Percentiles rank a stretch among this genome's conserved stretches.
Conservation (phyloP, 2,797 vertebrate genomes). For the Hippopotamyrus pictus region DNA sequence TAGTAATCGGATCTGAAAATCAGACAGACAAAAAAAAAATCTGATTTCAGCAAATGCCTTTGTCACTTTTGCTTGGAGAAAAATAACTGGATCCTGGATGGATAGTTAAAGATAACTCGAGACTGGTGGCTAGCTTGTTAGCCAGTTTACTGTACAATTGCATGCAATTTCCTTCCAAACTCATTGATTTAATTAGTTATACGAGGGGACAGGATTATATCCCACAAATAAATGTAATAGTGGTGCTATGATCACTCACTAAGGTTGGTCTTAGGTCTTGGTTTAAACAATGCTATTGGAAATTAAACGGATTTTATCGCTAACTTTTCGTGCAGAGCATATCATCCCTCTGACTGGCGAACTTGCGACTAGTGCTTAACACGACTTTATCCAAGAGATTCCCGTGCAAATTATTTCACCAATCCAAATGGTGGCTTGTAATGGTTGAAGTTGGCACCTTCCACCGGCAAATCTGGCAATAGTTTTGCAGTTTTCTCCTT, state of each 20-base stretch:
- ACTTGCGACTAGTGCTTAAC: neutral
- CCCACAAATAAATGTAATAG: neutral
- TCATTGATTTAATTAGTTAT: neutral
- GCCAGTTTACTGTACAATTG: neutral
- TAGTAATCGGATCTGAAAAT: neutral
- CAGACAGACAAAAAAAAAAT: neutral
- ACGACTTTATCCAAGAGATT: neutral
- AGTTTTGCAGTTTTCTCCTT: neutral
- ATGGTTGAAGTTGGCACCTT: neutral
- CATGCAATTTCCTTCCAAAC: neutral
- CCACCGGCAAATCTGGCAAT: neutral
- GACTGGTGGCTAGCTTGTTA: conserved; percentile 24
- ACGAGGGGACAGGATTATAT: neutral
- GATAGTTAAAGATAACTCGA: neutral
- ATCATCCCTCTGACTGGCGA: neutral
- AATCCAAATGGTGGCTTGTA: neutral
- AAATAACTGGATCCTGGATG: neutral
- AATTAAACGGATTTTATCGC: neutral
- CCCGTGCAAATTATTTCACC: neutral
- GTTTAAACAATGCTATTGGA: neutral
- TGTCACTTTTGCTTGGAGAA: neutral
- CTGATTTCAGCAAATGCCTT: neutral
- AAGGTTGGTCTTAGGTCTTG: neutral
- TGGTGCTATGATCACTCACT: neutral
- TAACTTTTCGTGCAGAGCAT: neutral